Evolutionary conservation across 1,140 invertebrate genomes (phyloP).

Genomic region (Orius insidiosus): DNA sequence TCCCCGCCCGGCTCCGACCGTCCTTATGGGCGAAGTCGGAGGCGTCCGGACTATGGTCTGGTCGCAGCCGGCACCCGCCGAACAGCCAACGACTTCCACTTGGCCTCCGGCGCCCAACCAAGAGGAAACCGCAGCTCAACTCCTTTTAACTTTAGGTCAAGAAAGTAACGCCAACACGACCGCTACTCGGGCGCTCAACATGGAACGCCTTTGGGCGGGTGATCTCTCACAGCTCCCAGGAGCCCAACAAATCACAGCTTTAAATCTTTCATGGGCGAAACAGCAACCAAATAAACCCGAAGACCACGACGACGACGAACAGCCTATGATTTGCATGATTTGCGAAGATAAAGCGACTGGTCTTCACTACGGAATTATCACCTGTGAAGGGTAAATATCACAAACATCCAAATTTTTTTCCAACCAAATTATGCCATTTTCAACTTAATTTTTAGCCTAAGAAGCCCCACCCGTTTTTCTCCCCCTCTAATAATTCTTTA

Average conservation of each 20-base stretch:
- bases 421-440: too few relatives aligned
- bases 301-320: conserved; percentile 68
- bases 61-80: conserved; percentile 41
- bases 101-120: conserved; percentile 26
- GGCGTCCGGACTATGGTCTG: conserved; percentile 83
- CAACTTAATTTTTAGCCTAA: too few relatives aligned
- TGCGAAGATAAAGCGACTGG: conserved; percentile 94
- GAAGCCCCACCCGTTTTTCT: too few relatives aligned
- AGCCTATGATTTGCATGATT: conserved; percentile 94
- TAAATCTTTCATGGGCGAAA: conserved; percentile 38
- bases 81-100: conserved; percentile 18
- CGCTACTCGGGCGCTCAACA: conserved; percentile 42
- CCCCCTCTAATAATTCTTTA: too few relatives aligned
- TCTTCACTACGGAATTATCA: conserved; percentile 95
- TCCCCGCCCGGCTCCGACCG: conserved; percentile 54
- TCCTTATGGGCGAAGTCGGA: conserved; percentile 79
- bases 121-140: conserved; percentile 64
- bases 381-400: conserved; percentile 73
- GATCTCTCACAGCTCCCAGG: conserved; percentile 64
- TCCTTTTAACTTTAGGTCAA: conserved; percentile 48
- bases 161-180: conserved; percentile 9
- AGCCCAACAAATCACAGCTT: conserved; percentile 53
- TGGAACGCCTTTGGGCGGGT: conserved; percentile 79
- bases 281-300: conserved; percentile 25
- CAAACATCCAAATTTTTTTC: neutral